Evolutionary conservation across 2,797 vertebrate species (phyloP).

Genomic region (Remorina albescens): DNA sequence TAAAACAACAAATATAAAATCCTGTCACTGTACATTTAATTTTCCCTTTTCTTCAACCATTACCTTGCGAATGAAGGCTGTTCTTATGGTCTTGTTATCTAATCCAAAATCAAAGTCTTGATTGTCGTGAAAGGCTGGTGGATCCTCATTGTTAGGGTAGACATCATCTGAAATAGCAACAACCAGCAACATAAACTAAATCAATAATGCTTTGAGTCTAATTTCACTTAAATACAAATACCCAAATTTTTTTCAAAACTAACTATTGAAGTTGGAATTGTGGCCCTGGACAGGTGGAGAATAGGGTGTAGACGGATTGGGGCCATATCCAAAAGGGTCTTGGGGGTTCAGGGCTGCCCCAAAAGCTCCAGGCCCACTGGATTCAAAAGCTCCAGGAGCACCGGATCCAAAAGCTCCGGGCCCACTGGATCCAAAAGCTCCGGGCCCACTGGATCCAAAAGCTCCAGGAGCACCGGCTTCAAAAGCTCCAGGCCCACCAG

Average conservation of each 20-base stretch:
- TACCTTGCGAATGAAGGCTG: constrained; percentile 93
- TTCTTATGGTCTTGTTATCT: constrained; percentile 88
- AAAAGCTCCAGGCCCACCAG: too few species aligned
- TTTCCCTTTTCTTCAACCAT: neutral
- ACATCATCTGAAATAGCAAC: constrained; percentile 68
- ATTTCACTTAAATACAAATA: neutral
- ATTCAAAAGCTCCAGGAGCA: too few species aligned
- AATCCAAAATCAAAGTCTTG: constrained; percentile 88
- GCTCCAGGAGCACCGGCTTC: too few species aligned
- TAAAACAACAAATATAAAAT: neutral
- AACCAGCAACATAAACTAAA: constrained; percentile 18
- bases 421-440: too few species aligned
- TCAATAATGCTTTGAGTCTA: neutral
- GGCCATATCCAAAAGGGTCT: constrained; percentile 32
- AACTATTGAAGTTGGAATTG: constrained; percentile 21
- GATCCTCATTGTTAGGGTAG: constrained; percentile 86
- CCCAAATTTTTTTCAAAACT: constrained; percentile 1
- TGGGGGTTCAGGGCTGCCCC: constrained; percentile 21
- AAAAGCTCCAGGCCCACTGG: constrained; percentile 40
- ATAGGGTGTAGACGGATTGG: constrained; percentile 52
- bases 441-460: too few species aligned
- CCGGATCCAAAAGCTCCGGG: too few species aligned
- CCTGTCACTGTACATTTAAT: neutral
- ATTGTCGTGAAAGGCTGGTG: constrained; percentile 90
- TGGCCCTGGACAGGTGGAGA: constrained; percentile 43